A percentile compares a stretch with the other conserved stretches of the same genome.
Conservation (phyloP, 2,113 vertebrate genomes). For the Artemisiospiza belli region DNA sequence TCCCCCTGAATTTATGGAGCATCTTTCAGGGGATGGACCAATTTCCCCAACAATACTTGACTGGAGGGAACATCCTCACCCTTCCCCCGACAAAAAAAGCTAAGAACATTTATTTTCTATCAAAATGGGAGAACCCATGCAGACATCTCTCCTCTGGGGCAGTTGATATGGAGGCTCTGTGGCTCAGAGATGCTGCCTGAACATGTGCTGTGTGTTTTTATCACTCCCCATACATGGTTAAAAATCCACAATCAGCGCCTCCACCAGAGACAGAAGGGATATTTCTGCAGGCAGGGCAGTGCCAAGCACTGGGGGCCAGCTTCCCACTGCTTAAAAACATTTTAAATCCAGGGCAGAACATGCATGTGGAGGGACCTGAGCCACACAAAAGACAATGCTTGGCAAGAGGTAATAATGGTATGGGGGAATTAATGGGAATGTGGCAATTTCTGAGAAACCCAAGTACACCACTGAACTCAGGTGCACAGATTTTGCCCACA, state of each 20-base stretch:
- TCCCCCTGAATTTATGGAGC: background rate
- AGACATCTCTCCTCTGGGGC: background rate
- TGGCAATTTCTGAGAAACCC: background rate
- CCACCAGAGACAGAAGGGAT: background rate
- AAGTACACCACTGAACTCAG: background rate
- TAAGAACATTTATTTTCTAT: background rate
- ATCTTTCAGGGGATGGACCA: background rate
- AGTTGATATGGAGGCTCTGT: fast-evolving
- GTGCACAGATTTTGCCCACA: background rate
- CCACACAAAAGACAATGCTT: background rate
- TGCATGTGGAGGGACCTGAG: background rate
- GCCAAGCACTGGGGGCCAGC: background rate
- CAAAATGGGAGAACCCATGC: background rate
- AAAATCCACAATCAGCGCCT: background rate
- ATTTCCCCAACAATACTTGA: background rate
- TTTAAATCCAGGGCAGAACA: background rate
- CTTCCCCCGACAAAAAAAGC: background rate
- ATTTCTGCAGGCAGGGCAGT: background rate
- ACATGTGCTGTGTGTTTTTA: background rate
- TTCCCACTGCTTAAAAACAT: background rate
- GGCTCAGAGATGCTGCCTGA: background rate
- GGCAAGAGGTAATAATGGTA: background rate
- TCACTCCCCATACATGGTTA: background rate
- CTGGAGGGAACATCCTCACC: background rate
- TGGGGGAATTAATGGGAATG: background rate